Conservation (phyloP, 2,113 vertebrate species). For the Alligator mississippiensis region DNA sequence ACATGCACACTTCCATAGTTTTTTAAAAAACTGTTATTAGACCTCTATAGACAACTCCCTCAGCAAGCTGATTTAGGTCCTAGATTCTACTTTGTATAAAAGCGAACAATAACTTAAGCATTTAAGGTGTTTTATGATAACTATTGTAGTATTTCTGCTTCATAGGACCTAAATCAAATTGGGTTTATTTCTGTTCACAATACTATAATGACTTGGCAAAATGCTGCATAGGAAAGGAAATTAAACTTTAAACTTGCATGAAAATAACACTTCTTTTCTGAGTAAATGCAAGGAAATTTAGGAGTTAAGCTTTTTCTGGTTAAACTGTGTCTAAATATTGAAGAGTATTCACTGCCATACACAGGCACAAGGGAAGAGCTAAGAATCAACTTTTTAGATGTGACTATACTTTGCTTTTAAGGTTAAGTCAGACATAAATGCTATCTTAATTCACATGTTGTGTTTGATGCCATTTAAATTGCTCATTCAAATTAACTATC, state of each 20-base stretch:
- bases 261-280: background rate
- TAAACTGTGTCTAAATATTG: constrained; percentile 6
- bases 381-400: constrained; percentile 22
- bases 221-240: background rate
- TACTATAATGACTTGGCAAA: background rate
- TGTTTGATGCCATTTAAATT: constrained; percentile 23
- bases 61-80: background rate
- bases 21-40: background rate
- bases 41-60: background rate
- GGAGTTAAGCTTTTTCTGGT: constrained; percentile 20
- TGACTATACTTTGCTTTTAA: constrained; percentile 33
- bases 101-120: background rate
- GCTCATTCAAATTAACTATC: too few relatives aligned
- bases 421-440: constrained; percentile 33
- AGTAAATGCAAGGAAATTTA: background rate
- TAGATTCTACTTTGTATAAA: background rate
- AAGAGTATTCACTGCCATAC: background rate
- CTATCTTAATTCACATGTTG: constrained; percentile 34
- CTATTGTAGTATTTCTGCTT: too few relatives aligned
- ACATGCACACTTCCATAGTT: background rate
- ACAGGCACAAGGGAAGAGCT: constrained; percentile 15
- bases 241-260: background rate
- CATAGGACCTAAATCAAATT: too few relatives aligned
- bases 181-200: background rate
- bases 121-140: background rate